Base-by-base conservation (phyloP, 2,888 invertebrate genomes). In the Griposia aprilina region DNA sequence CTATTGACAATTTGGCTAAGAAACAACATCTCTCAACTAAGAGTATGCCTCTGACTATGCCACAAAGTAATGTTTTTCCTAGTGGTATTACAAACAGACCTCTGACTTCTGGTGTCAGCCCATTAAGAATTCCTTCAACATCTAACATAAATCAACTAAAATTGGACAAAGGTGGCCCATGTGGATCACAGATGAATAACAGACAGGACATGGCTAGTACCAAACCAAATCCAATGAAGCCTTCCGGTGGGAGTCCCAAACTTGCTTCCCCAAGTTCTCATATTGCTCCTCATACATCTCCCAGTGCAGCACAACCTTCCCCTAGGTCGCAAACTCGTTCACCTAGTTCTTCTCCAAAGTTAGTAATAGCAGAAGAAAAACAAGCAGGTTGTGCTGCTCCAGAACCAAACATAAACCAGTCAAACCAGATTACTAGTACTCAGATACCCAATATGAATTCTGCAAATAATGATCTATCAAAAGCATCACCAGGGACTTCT, bases 331-430 rank as follows among this genome's bases (percentile, higher is more conserved):
- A 96, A 89, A 96, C 95, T 60, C 94, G 97, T n/a, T 97, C 97
- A 36, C 97, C 97, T 45, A 97, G 97, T 87, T 97, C 96, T 59
- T 97, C 97, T 57, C 97, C 97, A 57, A 97, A 97, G 87, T 91
- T 97, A 82, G 96, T 97, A 2, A 97, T 97, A 87, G 97, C 97
- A 76, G 97, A 97, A 90, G 97, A 97, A 73, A 97, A 97, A 88
- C 97, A 97, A 90, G 89, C 92, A 30, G 91, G 88, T 80, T 93
- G 84, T 86, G 85, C 89, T 81, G 79, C 89, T 59, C 82, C 91
- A 72, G 97, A 97, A 76, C 91, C 91, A 75, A 94, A 89, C 86
- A 87, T 94, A 13, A 95, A 94, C 87, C 97, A 97, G 83, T 94
- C 95, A 62, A 96, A 94, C 90, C 95, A 95, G 91, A 94, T 96